These are phyloP conservation scores for Helleia helle DNA, from an alignment of 2,888 invertebrate genomes.

Conservation along the genomic window DNA sequence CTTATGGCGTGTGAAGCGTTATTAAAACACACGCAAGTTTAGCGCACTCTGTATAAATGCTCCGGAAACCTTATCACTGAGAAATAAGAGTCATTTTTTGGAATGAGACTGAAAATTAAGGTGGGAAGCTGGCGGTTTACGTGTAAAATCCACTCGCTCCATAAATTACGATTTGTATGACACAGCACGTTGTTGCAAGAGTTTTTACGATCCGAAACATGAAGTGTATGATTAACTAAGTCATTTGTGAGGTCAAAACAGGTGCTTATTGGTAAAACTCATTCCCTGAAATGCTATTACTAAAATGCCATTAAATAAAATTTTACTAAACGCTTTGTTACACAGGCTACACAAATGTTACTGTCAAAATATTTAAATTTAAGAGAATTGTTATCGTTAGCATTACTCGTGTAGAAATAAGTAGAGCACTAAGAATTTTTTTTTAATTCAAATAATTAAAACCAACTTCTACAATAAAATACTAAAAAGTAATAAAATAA, in stretches of 20 bases:
- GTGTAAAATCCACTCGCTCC: slow-evolving; percentile 40
- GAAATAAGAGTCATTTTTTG: background rate
- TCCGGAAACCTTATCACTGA: background rate
- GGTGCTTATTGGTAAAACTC: slow-evolving; percentile 23
- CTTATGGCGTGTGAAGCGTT: slow-evolving; percentile 46
- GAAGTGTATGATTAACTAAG: slow-evolving; percentile 26
- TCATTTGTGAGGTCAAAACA: slow-evolving; percentile 30
- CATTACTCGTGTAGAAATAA: too few relatives aligned
- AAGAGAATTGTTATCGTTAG: too few relatives aligned
- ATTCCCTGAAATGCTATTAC: slow-evolving; percentile 2
- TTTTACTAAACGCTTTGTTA: too few relatives aligned
- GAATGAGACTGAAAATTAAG: background rate
- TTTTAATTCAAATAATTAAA: too few relatives aligned
- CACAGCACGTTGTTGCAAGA: slow-evolving; percentile 58
- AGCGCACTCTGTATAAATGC: background rate
- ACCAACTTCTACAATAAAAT: too few relatives aligned
- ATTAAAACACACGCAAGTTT: slow-evolving; percentile 32
- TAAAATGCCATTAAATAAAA: too few relatives aligned
- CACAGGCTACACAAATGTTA: too few relatives aligned
- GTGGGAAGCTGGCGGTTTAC: slow-evolving; percentile 19
- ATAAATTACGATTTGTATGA: slow-evolving; percentile 66
- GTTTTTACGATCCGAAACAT: slow-evolving; percentile 31
- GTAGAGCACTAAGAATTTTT: too few relatives aligned
- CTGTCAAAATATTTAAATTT: too few relatives aligned
- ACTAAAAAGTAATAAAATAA: too few relatives aligned